Conservation (phyloP, 1,140 invertebrate species). For the Helicoverpa zea region DNA sequence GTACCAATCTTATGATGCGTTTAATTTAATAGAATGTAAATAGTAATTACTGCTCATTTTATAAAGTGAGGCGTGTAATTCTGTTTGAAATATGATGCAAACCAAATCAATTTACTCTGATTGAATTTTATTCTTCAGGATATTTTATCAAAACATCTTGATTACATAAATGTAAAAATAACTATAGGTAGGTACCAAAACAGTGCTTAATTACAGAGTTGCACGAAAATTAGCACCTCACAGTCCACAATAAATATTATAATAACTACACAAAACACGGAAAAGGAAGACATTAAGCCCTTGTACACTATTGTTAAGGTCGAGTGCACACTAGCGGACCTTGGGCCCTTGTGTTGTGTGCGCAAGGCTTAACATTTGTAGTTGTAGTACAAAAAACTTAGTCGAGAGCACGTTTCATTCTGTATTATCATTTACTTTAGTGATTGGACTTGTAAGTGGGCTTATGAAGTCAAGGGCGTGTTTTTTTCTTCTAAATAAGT, state of each 20-base stretch:
- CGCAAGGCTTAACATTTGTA: slow-evolving; percentile 37
- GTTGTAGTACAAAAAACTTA: neutral
- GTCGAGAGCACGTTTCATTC: slow-evolving; percentile 7
- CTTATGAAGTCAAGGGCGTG: neutral
- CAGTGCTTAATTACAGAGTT: neutral
- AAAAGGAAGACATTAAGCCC: slow-evolving; percentile 43
- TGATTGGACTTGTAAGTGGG: neutral
- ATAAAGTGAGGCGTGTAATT: no score
- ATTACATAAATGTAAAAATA: no score
- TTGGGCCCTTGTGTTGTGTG: slow-evolving; percentile 31
- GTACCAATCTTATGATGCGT: neutral
- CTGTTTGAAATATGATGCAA: no score
- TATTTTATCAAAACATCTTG: no score
- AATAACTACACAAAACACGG: slow-evolving; percentile 35
- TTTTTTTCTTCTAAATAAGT: neutral
- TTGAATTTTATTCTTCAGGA: no score
- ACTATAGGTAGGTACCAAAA: no score
- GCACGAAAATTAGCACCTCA: neutral
- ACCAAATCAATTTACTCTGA: no score
- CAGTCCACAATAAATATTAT: slow-evolving; percentile 19
- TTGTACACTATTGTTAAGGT: slow-evolving; percentile 33
- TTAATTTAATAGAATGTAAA: neutral
- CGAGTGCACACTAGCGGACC: slow-evolving; percentile 39
- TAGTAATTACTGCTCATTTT: neutral
- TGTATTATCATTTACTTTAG: neutral